Percentiles rank a stretch among this genome's conserved stretches.
These are phyloP conservation scores for Pilophorus perplexus DNA, from an alignment of 2,888 invertebrate genomes.

Conservation along the genomic window DNA sequence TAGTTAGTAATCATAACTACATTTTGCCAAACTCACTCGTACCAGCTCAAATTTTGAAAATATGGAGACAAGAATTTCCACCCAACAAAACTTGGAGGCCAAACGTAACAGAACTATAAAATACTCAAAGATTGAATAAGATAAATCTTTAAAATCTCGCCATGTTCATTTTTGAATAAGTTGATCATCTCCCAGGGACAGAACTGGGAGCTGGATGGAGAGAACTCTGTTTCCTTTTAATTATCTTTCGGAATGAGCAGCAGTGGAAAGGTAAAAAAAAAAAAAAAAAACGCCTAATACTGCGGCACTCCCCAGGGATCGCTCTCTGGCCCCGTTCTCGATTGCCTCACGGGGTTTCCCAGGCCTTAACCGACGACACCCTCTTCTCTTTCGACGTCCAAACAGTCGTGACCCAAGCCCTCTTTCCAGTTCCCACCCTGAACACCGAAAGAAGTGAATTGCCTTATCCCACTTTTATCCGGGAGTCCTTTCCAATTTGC, in stretches of 20 bases:
- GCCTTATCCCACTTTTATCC: constrained; percentile 24
- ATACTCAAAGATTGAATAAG: too few species aligned
- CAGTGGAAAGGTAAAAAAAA: neutral
- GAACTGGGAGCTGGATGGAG: neutral
- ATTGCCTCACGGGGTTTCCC: constrained; percentile 10
- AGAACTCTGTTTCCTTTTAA: neutral
- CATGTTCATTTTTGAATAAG: too few species aligned
- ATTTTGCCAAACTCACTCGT: too few species aligned
- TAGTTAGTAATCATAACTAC: too few species aligned
- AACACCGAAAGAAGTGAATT: constrained; percentile 12
- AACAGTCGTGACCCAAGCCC: constrained; percentile 15
- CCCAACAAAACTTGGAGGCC: too few species aligned
- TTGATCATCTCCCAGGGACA: too few species aligned
- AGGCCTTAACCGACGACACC: neutral
- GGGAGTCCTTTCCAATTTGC: constrained; percentile 32
- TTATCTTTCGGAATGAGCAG: neutral
- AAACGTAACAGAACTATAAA: too few species aligned
- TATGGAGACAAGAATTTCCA: too few species aligned
- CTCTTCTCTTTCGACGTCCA: neutral
- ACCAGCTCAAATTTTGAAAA: too few species aligned
- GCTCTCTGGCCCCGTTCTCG: constrained; percentile 3
- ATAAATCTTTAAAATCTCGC: too few species aligned
- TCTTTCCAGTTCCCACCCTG: too few species aligned
- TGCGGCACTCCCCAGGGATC: neutral
- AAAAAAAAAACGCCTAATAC: neutral